Evolutionary conservation across 2,888 invertebrate species (phyloP).

Genomic region (Capitulum mitella): DNA sequence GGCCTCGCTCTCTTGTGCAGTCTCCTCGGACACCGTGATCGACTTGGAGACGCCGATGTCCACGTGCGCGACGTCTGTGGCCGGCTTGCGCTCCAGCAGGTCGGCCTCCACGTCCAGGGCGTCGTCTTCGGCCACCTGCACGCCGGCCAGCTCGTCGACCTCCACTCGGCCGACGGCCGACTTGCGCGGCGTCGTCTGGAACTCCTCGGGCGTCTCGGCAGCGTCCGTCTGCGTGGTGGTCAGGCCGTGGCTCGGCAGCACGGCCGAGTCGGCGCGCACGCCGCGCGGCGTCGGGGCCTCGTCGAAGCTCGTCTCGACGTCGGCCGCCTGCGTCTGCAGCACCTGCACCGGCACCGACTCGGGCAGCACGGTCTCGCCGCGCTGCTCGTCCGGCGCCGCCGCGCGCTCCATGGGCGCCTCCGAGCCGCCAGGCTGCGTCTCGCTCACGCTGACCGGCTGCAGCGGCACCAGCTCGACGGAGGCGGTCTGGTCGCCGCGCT

Average conservation of each 20-base stretch:
- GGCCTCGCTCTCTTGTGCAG: not conserved
- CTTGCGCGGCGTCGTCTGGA: not conserved
- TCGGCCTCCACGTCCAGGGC: not conserved
- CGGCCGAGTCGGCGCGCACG: not conserved
- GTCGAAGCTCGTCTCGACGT: not conserved
- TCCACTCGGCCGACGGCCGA: not conserved
- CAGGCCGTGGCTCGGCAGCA: not conserved
- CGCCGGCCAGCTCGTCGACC: not conserved
- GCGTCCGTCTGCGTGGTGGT: not conserved
- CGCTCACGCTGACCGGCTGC: not conserved
- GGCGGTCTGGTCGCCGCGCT: not conserved
- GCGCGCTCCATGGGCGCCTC: not conserved
- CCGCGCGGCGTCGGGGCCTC: not conserved
- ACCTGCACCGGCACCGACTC: not conserved
- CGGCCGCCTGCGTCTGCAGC: not conserved
- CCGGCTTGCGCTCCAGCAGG: not conserved
- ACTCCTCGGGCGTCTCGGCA: not conserved
- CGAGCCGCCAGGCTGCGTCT: not conserved
- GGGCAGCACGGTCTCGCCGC: not conserved
- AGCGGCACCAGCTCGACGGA: not conserved
- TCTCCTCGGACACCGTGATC: not conserved
- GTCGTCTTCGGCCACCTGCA: not conserved
- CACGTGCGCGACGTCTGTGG: not conserved
- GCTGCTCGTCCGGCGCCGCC: not conserved
- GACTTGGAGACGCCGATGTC: not conserved